Base-by-base conservation (phyloP, 2,113 vertebrate species). In the Pomatorhinus ruficollis region DNA sequence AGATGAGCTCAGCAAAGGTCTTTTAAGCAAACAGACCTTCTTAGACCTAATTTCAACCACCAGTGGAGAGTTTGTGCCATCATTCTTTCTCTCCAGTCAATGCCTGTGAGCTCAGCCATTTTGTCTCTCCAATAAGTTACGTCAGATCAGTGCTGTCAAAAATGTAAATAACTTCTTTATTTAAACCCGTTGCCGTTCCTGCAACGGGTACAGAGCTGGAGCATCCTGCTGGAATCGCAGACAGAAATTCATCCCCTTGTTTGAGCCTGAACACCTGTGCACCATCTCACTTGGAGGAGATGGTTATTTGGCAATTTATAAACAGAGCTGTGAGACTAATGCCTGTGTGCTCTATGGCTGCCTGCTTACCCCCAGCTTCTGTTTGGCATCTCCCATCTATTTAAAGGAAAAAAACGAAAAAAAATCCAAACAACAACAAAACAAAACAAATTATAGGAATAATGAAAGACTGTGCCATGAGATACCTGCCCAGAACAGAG, bases 1-100 rank as follows among this genome's bases (percentile, higher is more conserved):
- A 91, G 83, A 95, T 92, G 94, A 95, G 86, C 83, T 95, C 94
- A 95, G 65, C 39, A 89, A 83, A 95, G 76, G 76, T 91, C 52
- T 57, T 78, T 66, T 44, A 71, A 89, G 44, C 54, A 90, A 93
- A 71, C 60, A 90, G 83, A 92, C 86, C 72, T 87, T 40, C 44
- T 63, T 8, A 86, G 60, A 83, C 50, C 75, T 78, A n/a, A 89
- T 92, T 92, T 80, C 77, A 74, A 2, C 79, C 60, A 81, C 64
- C 68, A 75, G 47, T 52, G 56, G 68, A 60, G 64, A 74, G 68
- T 64, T 19, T 44, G 86, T 77, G 39, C 31, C 86, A 90, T 90
- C 76, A 71, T 89, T 96, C 86, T 93, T 92, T 78, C 54, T 59
- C 57, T 40, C 47, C 50, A 95, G 39, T 17, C 87, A 40, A 13